A percentile compares a stretch with the other conserved stretches of the same genome.
Conservation (phyloP, 2,888 invertebrate genomes). For the Heliothis peltigera region DNA sequence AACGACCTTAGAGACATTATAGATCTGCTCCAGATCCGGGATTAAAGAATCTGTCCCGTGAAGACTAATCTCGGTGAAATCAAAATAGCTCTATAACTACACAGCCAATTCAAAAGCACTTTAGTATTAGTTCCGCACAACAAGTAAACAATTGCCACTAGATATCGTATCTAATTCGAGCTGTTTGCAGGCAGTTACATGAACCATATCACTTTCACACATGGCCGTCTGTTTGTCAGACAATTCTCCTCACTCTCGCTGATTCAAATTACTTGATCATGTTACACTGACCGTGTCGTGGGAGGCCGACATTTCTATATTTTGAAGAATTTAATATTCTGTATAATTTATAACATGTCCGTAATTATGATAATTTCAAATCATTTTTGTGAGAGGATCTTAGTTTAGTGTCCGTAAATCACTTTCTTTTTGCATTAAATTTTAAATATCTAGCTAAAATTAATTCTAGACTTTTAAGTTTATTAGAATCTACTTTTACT, state of each 20-base stretch:
- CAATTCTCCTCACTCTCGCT: slow-evolving; percentile 65
- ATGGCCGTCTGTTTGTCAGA: slow-evolving; percentile 54
- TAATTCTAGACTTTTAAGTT: neutral
- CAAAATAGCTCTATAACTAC: slow-evolving; percentile 3
- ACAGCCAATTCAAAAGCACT: slow-evolving; percentile 14
- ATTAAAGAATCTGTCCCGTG: too few relatives aligned
- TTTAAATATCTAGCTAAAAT: neutral
- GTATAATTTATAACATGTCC: slow-evolving; percentile 32
- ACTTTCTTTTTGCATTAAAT: slow-evolving; percentile 5
- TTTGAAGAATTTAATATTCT: slow-evolving; percentile 19
- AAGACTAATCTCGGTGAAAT: neutral
- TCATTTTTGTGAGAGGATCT: slow-evolving; percentile 2
- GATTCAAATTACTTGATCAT: slow-evolving; percentile 57
- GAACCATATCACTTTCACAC: slow-evolving; percentile 71
- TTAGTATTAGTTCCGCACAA: slow-evolving; percentile 10
- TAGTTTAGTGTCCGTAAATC: slow-evolving; percentile 15
- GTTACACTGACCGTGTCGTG: slow-evolving; percentile 55
- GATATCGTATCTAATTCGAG: slow-evolving; percentile 45
- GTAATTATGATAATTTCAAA: slow-evolving; percentile 24
- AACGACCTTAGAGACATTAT: too few relatives aligned
- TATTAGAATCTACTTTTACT: neutral
- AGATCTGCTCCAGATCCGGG: too few relatives aligned
- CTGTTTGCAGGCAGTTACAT: slow-evolving; percentile 41
- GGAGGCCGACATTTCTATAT: slow-evolving; percentile 26
- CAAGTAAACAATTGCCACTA: slow-evolving; percentile 26